Evolutionary conservation across 2,888 invertebrate genomes (phyloP), one percentile per base, ranked within the genome.

Genomic region (Priocnemis perturbator): DNA sequence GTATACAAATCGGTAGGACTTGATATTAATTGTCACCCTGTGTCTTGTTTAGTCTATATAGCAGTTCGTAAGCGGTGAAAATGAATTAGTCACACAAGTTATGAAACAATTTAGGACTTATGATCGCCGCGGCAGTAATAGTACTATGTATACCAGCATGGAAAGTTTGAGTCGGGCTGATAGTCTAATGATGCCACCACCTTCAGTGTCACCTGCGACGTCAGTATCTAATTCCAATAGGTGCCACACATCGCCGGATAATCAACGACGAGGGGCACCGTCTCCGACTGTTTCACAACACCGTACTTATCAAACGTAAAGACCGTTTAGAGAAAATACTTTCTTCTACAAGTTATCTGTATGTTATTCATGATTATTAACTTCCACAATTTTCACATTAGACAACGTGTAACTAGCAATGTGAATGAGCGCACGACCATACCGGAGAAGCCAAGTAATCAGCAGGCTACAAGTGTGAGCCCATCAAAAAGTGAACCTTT

Each of bases 61-160:
- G 14, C n/a, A 19, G 11, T 52, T 53, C 20, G 15, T 20, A 23
- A 3, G 2, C 21, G 3, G 26, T 21, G 0, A 15, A 21, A 53
- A 21, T 14, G 11, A 37, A 37, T 14, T 0, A 9, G 2, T 19
- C 11, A 44, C 30, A 26, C 23, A 37, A 3, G 37, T 3, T 44
- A 30, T 57, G 14, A 57, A 57, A 30, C 2, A 30, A 64, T 21
- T 60, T 59, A 87, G 86, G 59, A 83, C 85, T 45, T 87, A 85
- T 37, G 88, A 89, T 74, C 85, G 88, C n/a, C 85, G 89, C 26
- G 89, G 87, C 55, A 88, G 89, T 66, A 89, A 87, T 68, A 89
- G 89, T 70, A 89, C 89, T 21, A 88, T 88, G 83, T 88, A 86
- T 52, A 88, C 88, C 21, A 89, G 89, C 62, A 86, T 88, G 83